These are phyloP conservation scores for Phytoseiulus persimilis DNA, from an alignment of 2,888 invertebrate genomes.

Conservation along the genomic window DNA sequence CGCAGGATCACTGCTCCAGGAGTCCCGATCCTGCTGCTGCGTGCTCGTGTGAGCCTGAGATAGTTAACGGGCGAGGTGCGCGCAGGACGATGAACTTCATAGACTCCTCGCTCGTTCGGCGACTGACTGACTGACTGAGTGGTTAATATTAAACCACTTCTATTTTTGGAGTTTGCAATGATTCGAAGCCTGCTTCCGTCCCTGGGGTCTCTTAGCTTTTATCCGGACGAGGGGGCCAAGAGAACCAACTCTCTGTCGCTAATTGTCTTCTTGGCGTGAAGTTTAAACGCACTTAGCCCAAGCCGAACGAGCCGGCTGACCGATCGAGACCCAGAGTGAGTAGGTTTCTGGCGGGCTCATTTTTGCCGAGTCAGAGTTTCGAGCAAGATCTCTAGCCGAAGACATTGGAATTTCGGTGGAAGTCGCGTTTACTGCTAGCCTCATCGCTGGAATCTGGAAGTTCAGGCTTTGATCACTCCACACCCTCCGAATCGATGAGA, in stretches of 20 bases:
- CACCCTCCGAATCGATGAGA: too few relatives aligned
- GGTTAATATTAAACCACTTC: neutral
- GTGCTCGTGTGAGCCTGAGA: neutral
- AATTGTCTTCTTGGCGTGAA: constrained; percentile 5
- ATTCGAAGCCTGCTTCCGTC: neutral
- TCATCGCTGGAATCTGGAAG: too few relatives aligned
- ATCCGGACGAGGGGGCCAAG: neutral
- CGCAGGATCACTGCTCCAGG: neutral
- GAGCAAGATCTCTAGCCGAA: neutral
- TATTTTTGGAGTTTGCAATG: constrained; percentile 5
- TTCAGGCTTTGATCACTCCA: too few relatives aligned
- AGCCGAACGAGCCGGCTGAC: neutral
- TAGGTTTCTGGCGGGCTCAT: neutral
- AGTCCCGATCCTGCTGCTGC: neutral
- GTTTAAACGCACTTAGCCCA: neutral
- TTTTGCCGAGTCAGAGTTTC: neutral
- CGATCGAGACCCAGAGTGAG: neutral
- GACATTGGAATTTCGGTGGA: too few relatives aligned
- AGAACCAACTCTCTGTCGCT: neutral
- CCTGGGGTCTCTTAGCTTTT: neutral
- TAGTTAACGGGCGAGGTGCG: neutral
- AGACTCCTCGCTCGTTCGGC: neutral
- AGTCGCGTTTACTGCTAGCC: too few relatives aligned
- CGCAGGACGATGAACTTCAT: neutral
- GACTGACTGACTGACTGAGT: neutral